Base-by-base conservation (phyloP, 2,113 vertebrate genomes). In the Burhinus oedicnemus region DNA sequence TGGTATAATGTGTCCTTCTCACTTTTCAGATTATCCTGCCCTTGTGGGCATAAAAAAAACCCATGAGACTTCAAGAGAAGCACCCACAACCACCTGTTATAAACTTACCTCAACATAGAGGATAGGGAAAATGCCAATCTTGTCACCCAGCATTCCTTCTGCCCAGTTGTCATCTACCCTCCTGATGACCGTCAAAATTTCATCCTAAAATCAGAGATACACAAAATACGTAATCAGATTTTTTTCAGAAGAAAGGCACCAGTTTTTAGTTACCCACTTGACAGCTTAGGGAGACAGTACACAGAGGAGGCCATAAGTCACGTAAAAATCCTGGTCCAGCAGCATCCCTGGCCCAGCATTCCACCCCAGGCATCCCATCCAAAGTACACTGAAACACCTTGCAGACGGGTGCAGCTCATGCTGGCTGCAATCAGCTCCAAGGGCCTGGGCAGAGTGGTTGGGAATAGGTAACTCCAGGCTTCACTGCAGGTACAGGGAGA, bases 101-200 rank as follows among this genome's bases (percentile, higher is more conserved):
- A 62, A 78, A 34, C 98, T 98, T 98, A 99, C 99, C 99, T 99
- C 99, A 90, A 99, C 99, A 12, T 99, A 99, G 42, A 99, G 98
- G 75, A 99, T 99, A 58, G 99, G 99, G 78, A 99, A 99, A 96
- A 99, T 99, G 68, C 99, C 99, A 76, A 99, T 99, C 98, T 99
- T 99, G 98, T 99, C 99, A 97, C 99, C 99, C 97, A 99, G 98
- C 99, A 99, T 99, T 96, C 99, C 99, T 98, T 99, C 99, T 15
- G 99, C 99, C 99, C 99, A 99, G 98, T 99, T 99, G 95, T 99
- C 99, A 91, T 99, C 99, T 96, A 99, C 99, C 97, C 99, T 98
- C 92, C 99, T 99, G 97, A 99, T 99, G 96, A 99, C 99, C 0
- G 99, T 99, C 96, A 99, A 98, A 92, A 99, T 98, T 98, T 99